Evolutionary conservation across 2,113 vertebrate genomes (phyloP).

Genomic region (Sphaerodactylus townsendi): DNA sequence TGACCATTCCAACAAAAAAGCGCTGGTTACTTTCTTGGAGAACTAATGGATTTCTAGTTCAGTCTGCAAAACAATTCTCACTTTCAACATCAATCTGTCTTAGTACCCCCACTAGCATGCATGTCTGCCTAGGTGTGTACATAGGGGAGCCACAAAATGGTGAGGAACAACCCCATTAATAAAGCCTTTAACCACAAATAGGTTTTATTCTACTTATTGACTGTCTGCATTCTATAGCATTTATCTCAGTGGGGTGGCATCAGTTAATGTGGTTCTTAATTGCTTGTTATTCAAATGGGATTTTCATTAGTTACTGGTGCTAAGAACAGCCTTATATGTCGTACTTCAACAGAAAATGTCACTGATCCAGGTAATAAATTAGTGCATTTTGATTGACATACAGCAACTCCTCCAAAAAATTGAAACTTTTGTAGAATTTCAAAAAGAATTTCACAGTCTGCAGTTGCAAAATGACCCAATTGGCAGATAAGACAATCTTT

Average conservation of each 20-base stretch:
- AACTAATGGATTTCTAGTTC: neutral
- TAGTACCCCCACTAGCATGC: neutral
- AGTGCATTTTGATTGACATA: neutral
- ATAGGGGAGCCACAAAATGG: neutral
- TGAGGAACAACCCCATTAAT: conserved; percentile 27
- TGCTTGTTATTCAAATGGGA: neutral
- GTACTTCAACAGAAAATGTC: neutral
- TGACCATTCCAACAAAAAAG: neutral
- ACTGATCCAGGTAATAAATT: neutral
- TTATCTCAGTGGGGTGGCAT: neutral
- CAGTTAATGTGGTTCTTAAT: conserved; percentile 26
- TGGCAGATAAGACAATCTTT: neutral
- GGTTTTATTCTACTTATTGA: neutral
- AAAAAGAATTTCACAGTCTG: neutral
- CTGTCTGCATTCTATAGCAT: neutral
- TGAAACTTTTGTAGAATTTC: neutral
- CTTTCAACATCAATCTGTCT: neutral
- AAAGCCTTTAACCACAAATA: conserved; percentile 1
- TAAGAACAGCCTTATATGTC: neutral
- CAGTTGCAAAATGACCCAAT: neutral
- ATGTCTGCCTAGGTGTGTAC: neutral
- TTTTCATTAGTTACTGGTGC: neutral
- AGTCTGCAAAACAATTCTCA: conserved; percentile 14
- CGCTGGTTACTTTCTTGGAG: neutral
- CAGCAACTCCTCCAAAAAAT: neutral